phyloP scores from a whole-genome alignment of 1,140 invertebrate genomes.

The Drosophila pseudoananassae region DNA sequence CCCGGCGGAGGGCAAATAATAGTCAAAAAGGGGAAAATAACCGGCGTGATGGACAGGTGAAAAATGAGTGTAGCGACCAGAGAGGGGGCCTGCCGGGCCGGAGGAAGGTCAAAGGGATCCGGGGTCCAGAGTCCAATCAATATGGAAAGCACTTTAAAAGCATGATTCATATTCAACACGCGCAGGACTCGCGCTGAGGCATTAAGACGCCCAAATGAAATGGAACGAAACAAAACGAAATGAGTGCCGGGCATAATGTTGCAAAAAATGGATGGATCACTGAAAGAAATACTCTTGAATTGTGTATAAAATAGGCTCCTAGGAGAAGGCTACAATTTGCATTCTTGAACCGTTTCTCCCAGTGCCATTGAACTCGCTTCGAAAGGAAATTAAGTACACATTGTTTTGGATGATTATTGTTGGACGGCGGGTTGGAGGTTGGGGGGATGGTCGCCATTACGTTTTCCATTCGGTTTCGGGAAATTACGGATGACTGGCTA shows the following conservation, averaged over 20 bases:
- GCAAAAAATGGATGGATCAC: background rate
- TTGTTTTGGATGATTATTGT: slow-evolving; percentile 47
- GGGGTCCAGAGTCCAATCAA: slow-evolving; percentile 55
- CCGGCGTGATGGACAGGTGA: slow-evolving; percentile 26
- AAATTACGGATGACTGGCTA: slow-evolving; percentile 62
- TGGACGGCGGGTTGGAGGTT: background rate
- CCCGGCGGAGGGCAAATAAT: slow-evolving; percentile 15
- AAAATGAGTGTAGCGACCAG: slow-evolving; percentile 2
- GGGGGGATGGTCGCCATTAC: slow-evolving; percentile 17
- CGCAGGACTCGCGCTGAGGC: slow-evolving; percentile 40
- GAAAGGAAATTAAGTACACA: slow-evolving; percentile 71
- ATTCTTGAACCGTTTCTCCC: background rate
- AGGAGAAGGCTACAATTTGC: too few relatives aligned
- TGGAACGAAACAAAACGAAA: slow-evolving; percentile 62
- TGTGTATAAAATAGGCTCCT: too few relatives aligned
- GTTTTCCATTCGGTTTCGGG: slow-evolving; percentile 60
- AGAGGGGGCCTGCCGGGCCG: background rate
- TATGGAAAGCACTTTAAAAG: slow-evolving; percentile 56
- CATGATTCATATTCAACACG: slow-evolving; percentile 72
- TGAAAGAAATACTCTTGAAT: too few relatives aligned
- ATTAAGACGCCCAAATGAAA: slow-evolving; percentile 65
- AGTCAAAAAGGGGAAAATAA: slow-evolving; percentile 15
- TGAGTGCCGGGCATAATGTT: slow-evolving; percentile 31
- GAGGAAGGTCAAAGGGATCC: background rate
- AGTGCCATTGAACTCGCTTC: background rate